Evolutionary conservation across 2,888 invertebrate genomes (phyloP).

Genomic region (Drosophila phalerata): DNA sequence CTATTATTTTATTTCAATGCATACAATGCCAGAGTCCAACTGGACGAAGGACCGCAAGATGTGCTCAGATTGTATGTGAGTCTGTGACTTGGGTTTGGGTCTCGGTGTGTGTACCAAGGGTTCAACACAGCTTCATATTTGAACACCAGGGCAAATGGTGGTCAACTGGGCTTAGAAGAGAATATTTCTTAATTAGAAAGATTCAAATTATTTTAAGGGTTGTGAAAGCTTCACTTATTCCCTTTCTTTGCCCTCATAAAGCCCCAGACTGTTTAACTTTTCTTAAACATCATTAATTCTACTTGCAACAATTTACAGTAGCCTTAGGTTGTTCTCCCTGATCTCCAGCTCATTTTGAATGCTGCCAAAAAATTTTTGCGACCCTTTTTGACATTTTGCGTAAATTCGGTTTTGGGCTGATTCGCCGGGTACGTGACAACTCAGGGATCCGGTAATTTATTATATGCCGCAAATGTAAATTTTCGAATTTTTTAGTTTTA

Average conservation of each 20-base stretch:
- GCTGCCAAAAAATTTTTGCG: slow-evolving; percentile 44
- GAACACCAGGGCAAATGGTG: slow-evolving; percentile 55
- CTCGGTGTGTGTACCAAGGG: slow-evolving; percentile 30
- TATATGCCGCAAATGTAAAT: slow-evolving; percentile 58
- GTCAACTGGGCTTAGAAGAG: slow-evolving; percentile 59
- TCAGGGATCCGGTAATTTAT: slow-evolving; percentile 80
- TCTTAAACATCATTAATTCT: slow-evolving; percentile 78
- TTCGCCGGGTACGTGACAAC: slow-evolving; percentile 68
- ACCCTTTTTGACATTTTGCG: slow-evolving; percentile 69
- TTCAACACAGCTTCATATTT: slow-evolving; percentile 63
- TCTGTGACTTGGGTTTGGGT: slow-evolving; percentile 17
- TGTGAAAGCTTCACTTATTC: slow-evolving; percentile 28
- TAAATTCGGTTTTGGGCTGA: slow-evolving; percentile 18
- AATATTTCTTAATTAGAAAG: slow-evolving; percentile 81
- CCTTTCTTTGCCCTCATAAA: neutral
- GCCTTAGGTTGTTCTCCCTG: slow-evolving; percentile 56
- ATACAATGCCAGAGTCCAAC: slow-evolving; percentile 61
- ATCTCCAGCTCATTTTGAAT: slow-evolving; percentile 25
- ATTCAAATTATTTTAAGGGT: slow-evolving; percentile 69
- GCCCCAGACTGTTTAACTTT: slow-evolving; percentile 26
- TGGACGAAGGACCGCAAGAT: slow-evolving; percentile 58
- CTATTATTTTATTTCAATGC: slow-evolving; percentile 82
- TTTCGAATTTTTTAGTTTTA: slow-evolving; percentile 74
- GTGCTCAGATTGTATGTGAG: slow-evolving; percentile 16
- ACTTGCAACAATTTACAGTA: slow-evolving; percentile 66